Percentiles rank a stretch among this genome's conserved stretches.
Evolutionary conservation across 2,113 vertebrate genomes (phyloP).

Genomic region (Mixornis gularis): DNA sequence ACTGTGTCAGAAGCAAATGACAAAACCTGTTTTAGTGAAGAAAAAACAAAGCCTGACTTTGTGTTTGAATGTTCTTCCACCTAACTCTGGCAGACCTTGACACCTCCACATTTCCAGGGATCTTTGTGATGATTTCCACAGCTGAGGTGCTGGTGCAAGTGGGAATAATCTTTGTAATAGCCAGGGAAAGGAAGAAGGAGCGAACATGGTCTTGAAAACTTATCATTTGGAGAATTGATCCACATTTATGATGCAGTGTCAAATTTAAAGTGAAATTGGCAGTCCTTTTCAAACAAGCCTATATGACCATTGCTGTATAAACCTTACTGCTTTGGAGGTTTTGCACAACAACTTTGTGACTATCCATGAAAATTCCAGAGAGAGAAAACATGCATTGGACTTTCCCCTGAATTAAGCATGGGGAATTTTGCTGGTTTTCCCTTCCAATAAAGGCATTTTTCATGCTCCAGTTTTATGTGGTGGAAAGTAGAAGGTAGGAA

Average conservation of each 20-base stretch:
- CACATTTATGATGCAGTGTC: neutral
- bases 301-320: fast-evolving
- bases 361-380: neutral
- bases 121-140: neutral
- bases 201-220: neutral
- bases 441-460: neutral
- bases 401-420: neutral
- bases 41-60: neutral
- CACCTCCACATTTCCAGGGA: neutral
- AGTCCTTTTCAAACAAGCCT: neutral
- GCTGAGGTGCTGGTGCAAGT: neutral
- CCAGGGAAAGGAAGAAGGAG: neutral
- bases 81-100: neutral
- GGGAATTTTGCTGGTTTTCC: neutral
- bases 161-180: neutral
- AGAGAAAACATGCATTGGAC: neutral
- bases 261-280: neutral
- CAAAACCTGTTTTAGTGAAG: neutral
- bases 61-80: neutral
- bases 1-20: neutral
- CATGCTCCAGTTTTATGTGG: neutral
- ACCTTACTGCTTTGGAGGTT: neutral
- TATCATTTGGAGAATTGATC: neutral
- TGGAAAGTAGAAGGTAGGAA: neutral
- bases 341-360: neutral